Percentiles rank a stretch among this genome's conserved stretches.
Conservation (phyloP, 1,140 invertebrate species). For the Achatina immaculata region DNA sequence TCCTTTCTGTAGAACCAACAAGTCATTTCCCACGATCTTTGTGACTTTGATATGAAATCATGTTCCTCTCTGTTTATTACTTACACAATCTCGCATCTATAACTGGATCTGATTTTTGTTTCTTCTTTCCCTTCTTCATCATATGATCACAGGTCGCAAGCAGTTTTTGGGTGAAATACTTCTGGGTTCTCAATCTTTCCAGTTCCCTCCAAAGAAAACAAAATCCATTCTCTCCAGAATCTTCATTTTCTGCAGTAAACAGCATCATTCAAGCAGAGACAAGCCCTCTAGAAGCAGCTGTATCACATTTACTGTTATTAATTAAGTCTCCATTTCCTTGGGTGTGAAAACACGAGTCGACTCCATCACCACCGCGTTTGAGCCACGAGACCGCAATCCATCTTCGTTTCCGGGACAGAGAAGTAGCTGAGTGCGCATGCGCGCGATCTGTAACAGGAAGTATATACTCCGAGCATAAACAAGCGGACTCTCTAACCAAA, state of each 20-base stretch:
- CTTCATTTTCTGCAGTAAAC: slow-evolving; percentile 18
- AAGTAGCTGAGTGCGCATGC: slow-evolving; percentile 1
- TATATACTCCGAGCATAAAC: slow-evolving; percentile 17
- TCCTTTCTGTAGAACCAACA: too few relatives aligned
- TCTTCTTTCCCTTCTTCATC: too few relatives aligned
- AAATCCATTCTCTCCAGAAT: slow-evolving; percentile 3
- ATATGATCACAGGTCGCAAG: too few relatives aligned
- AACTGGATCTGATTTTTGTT: too few relatives aligned
- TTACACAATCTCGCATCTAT: too few relatives aligned
- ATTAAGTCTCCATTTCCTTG: slow-evolving; percentile 27
- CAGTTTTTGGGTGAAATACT: too few relatives aligned
- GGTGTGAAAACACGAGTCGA: slow-evolving; percentile 12
- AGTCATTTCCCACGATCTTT: too few relatives aligned
- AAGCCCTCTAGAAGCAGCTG: neutral
- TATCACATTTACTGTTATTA: slow-evolving; percentile 28
- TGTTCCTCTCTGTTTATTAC: too few relatives aligned
- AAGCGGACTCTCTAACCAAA: slow-evolving; percentile 15
- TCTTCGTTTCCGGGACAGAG: slow-evolving; percentile 13
- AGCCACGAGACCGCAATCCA: slow-evolving; percentile 7
- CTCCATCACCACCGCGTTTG: neutral
- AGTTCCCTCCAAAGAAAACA: slow-evolving; percentile 15
- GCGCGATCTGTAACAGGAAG: slow-evolving; percentile 20
- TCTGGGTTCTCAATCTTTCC: neutral
- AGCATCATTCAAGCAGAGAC: slow-evolving; percentile 10
- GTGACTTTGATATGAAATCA: too few relatives aligned